Conservation (phyloP, 37 sponge, comb jelly and placozoan genomes). For the Corticium candelabrum region DNA sequence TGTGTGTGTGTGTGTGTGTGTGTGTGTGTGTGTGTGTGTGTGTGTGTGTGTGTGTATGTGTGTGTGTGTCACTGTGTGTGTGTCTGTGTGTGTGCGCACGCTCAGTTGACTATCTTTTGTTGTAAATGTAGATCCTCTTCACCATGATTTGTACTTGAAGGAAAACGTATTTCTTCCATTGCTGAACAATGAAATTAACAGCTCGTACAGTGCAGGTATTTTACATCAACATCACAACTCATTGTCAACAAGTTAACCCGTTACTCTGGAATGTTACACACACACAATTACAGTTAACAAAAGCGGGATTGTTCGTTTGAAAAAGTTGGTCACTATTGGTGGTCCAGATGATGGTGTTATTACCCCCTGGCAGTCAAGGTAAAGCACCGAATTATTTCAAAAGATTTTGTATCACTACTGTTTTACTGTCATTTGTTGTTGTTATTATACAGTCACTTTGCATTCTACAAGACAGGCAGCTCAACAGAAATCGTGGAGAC, state of each 20-base stretch:
- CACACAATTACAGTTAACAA: neutral
- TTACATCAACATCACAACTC: too few relatives aligned
- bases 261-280: too few relatives aligned
- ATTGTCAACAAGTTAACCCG: too few relatives aligned
- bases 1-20: slow-evolving; percentile 5
- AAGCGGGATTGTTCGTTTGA: neutral
- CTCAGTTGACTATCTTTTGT: neutral
- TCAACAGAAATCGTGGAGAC: neutral
- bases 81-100: neutral
- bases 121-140: slow-evolving; percentile 1
- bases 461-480: neutral
- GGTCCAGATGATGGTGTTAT: slow-evolving; percentile 94
- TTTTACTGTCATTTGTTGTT: neutral
- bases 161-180: neutral
- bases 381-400: too few relatives aligned
- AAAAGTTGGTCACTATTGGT: slow-evolving; percentile 26
- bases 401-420: neutral
- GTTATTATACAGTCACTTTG: neutral
- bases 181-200: neutral
- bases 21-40: slow-evolving; percentile 5
- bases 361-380: slow-evolving; percentile 97
- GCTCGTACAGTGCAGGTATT: too few relatives aligned
- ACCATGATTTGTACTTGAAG: neutral
- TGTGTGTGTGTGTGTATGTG: slow-evolving; percentile 3
- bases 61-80: neutral